Conservation (phyloP, 2,888 invertebrate genomes). For the Odontocolon sp. region DNA sequence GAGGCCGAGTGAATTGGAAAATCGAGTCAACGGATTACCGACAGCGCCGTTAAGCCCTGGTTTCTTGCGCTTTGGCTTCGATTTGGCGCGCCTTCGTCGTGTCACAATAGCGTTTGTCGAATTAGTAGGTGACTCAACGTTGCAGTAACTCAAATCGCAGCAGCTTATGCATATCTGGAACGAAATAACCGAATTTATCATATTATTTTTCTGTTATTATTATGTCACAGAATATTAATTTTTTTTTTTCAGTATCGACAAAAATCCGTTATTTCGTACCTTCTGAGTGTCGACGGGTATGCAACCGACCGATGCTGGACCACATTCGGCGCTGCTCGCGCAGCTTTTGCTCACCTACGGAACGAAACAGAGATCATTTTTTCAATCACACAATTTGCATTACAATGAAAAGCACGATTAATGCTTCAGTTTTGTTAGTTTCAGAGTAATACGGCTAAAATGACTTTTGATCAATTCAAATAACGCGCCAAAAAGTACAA, state of each 20-base stretch:
- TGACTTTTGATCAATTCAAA: too few species aligned
- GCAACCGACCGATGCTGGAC: slow-evolving; percentile 84
- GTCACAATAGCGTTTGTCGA: slow-evolving; percentile 83
- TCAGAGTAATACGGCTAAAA: too few species aligned
- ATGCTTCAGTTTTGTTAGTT: neutral
- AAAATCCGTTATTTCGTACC: slow-evolving; percentile 77
- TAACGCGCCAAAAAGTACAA: too few species aligned
- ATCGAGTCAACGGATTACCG: slow-evolving; percentile 48
- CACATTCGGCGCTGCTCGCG: slow-evolving; percentile 84
- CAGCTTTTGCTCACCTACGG: slow-evolving; percentile 85
- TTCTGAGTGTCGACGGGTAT: slow-evolving; percentile 84
- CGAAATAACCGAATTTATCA: slow-evolving; percentile 76
- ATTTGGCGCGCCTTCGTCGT: slow-evolving; percentile 74
- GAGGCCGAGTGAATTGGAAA: slow-evolving; percentile 65
- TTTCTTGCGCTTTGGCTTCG: slow-evolving; percentile 72
- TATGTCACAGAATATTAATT: neutral
- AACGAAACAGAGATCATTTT: neutral
- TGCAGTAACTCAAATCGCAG: slow-evolving; percentile 85
- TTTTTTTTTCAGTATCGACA: slow-evolving; percentile 62
- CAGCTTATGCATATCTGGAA: slow-evolving; percentile 85
- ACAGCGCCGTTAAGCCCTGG: slow-evolving; percentile 66
- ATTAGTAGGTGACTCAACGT: slow-evolving; percentile 84
- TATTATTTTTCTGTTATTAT: neutral
- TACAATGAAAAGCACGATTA: neutral
- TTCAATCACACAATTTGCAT: too few species aligned